Base-by-base conservation (phyloP, 2,888 invertebrate species). In the Cephalotes varians region DNA sequence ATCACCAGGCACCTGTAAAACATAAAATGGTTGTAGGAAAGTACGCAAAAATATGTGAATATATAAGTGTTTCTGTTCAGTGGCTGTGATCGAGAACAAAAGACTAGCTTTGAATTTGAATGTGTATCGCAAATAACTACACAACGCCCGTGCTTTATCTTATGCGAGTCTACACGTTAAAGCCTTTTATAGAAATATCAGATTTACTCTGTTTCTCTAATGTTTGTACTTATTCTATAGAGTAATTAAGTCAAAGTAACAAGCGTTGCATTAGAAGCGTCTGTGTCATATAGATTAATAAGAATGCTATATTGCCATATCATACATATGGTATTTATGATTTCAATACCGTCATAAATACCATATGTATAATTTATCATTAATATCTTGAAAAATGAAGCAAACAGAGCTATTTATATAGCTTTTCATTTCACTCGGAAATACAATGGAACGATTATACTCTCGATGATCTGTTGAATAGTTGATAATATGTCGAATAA, bases 41-140 rank as follows among this genome's bases (percentile, higher is more conserved):
- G 49, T 71, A 28, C 67, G 64, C 71, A 81, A 49, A 85, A 82
- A 73, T 40, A 72, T 81, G 79, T 60, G 25, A 82, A 81, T 79
- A 47, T 81, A 60, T 18, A 74, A 65, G 62, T 83, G 58, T 82
- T 85, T 88, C 81, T 60, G 83, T 90, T 91, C 80, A 89, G 87
- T 87, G 91, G 92, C 91, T 91, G 91, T 91, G 91, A 91, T 90
- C 80, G 90, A 91, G 92, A 91, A 91, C 84, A 90, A 83, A 91
- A 91, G 91, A 91, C 91, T 91, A 91, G 91, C 85, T 89, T 88
- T 81, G 82, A 83, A 86, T 81, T 88, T 44, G 79, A 87, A 76
- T 80, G 72, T 82, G 84, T 84, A 77, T 81, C 65, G 49, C 40
- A 81, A 71, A 69, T 72, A 60, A 49, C 49, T 60, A 82, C 64